A percentile compares a stretch with the other conserved stretches of the same genome.
Evolutionary conservation across 2,888 invertebrate genomes (phyloP).

Genomic region (Scrobipalpa costella): DNA sequence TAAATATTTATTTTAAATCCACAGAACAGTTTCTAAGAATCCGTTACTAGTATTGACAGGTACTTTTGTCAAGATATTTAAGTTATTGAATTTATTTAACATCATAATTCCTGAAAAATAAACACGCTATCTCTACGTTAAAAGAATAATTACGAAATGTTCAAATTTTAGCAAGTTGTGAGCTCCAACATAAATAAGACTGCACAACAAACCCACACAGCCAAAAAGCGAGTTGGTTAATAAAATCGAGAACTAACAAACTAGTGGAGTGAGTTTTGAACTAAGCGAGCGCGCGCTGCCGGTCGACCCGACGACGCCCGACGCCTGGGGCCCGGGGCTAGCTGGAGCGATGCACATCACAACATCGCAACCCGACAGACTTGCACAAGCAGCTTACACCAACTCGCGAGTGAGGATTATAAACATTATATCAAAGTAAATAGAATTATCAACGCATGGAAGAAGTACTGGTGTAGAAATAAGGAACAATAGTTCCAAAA

Average conservation of each 20-base stretch:
- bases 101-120: too few species aligned
- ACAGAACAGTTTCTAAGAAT: too few species aligned
- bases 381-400: not conserved
- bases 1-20: too few species aligned
- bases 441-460: too few species aligned
- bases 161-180: not conserved
- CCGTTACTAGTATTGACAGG: too few species aligned
- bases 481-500: too few species aligned
- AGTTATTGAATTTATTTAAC: too few species aligned
- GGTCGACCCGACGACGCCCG: not conserved
- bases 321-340: not conserved
- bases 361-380: not conserved
- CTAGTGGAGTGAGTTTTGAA: not conserved
- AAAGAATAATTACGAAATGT: conserved; percentile 1
- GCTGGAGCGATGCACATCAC: conserved; percentile 1
- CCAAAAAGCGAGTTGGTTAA: conserved; percentile 12
- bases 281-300: not conserved
- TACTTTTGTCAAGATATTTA: too few species aligned
- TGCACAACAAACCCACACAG: not conserved
- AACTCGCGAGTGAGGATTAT: not conserved
- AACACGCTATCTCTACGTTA: not conserved
- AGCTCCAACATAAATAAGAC: conserved; percentile 1
- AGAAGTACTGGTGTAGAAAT: too few species aligned
- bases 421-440: too few species aligned
- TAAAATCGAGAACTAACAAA: conserved; percentile 11